These are phyloP conservation scores for Phacellophora camtschatica DNA, from an alignment of 30 jellyfish, hydroid and myxozoan species.

Conservation along the genomic window DNA sequence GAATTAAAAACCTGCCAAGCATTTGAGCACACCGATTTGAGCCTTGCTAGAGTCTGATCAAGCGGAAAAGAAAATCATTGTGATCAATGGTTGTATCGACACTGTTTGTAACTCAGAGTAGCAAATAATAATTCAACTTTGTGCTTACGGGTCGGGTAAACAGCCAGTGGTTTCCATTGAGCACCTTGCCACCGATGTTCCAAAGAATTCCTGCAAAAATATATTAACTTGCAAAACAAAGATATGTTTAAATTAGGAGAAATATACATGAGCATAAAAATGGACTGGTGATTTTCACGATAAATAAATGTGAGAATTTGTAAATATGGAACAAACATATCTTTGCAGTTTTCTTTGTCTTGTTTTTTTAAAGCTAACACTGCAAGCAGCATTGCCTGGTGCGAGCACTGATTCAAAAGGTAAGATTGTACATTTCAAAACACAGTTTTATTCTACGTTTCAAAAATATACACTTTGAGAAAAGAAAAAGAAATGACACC, in stretches of 20 bases:
- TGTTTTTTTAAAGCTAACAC: not conserved
- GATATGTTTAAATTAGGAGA: not conserved
- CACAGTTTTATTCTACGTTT: too few species aligned
- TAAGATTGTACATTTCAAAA: too few species aligned
- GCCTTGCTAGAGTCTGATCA: not conserved
- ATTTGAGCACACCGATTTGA: not conserved
- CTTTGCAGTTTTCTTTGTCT: not conserved
- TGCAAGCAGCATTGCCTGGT: constrained; percentile 38
- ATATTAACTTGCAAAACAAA: not conserved
- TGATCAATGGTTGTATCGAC: not conserved
- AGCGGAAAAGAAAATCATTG: not conserved
- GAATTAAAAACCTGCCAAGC: constrained; percentile 4
- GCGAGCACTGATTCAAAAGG: not conserved
- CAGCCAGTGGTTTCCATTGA: constrained; percentile 30
- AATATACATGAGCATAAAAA: not conserved
- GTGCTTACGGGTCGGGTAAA: not conserved
- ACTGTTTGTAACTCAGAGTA: not conserved
- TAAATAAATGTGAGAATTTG: not conserved
- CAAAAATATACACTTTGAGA: too few species aligned
- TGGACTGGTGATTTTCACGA: not conserved
- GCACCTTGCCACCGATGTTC: constrained; percentile 28
- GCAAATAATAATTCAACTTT: not conserved
- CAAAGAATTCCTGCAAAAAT: constrained; percentile 3
- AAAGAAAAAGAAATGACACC: too few species aligned
- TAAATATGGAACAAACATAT: constrained; percentile 15